These are phyloP conservation scores for Margaritifera margaritifera DNA, from an alignment of 2,888 invertebrate genomes.

Conservation along the genomic window DNA sequence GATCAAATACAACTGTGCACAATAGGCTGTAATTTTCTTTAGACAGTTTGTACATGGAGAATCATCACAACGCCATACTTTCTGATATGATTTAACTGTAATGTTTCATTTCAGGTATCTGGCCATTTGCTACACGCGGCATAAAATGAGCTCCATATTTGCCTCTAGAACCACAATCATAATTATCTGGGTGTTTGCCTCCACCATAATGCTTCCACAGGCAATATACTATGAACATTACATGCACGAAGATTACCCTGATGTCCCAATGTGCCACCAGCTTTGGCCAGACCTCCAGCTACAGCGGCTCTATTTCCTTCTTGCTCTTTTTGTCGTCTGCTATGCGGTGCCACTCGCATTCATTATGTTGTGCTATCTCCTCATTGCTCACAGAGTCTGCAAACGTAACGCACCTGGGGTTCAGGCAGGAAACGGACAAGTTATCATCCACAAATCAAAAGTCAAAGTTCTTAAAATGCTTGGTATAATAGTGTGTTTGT, in stretches of 20 bases:
- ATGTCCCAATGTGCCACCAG: constrained; percentile 46
- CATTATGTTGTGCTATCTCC: constrained; percentile 91
- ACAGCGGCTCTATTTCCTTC: constrained; percentile 88
- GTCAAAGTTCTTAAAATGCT: constrained; percentile 96
- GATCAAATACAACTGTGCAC: too few relatives aligned
- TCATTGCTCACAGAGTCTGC: constrained; percentile 93
- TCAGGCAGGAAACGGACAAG: constrained; percentile 76
- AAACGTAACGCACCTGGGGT: constrained; percentile 91
- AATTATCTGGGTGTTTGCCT: constrained; percentile 88
- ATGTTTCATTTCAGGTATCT: constrained; percentile 83
- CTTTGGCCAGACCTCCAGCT: constrained; percentile 88
- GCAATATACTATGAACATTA: constrained; percentile 91
- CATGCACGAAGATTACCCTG: constrained; percentile 19
- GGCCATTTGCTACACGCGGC: constrained; percentile 95
- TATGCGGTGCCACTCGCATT: constrained; percentile 92
- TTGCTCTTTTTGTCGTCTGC: constrained; percentile 90
- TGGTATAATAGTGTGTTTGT: constrained; percentile 91
- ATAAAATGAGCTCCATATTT: constrained; percentile 90
- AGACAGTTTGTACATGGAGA: too few relatives aligned
- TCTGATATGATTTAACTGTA: too few relatives aligned
- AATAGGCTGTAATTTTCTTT: too few relatives aligned
- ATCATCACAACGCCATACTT: too few relatives aligned
- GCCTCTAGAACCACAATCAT: constrained; percentile 90
- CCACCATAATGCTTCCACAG: constrained; percentile 87
- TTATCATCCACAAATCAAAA: constrained; percentile 83